phyloP scores from a whole-genome alignment of 1,140 invertebrate genomes.

The Pomacea maculata region DNA sequence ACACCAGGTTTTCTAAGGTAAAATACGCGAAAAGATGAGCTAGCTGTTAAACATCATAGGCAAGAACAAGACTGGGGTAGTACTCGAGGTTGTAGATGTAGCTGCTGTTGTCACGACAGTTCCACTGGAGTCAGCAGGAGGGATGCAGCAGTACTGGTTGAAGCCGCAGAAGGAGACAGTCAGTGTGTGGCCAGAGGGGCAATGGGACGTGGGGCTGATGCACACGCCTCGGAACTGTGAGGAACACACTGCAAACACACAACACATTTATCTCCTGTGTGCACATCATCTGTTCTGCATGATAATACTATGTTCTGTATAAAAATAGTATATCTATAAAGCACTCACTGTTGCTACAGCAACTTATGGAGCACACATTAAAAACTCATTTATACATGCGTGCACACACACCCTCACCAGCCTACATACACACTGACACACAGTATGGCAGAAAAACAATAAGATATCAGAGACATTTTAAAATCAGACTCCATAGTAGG shows the following conservation, averaged over 20 bases:
- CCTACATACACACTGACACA: constrained; percentile 6
- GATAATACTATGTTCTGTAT: background rate
- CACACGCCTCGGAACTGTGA: constrained; percentile 14
- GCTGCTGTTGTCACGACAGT: background rate
- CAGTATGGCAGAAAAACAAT: background rate
- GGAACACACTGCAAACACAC: constrained; percentile 17
- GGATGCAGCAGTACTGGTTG: constrained; percentile 41
- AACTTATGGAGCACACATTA: background rate
- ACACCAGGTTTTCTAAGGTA: background rate
- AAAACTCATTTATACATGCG: background rate
- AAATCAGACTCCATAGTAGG: too few species aligned
- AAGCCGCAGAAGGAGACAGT: constrained; percentile 42
- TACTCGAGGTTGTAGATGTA: background rate
- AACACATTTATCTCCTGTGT: background rate
- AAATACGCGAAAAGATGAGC: background rate
- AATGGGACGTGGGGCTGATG: constrained; percentile 20
- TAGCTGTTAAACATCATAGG: background rate
- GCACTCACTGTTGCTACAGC: background rate
- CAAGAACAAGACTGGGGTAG: background rate
- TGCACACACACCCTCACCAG: background rate
- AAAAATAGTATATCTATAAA: background rate
- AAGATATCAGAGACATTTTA: background rate
- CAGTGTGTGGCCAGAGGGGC: constrained; percentile 33
- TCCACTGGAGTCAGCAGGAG: background rate
- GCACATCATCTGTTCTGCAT: too few species aligned